Evolutionary conservation across 2,113 vertebrate species (phyloP), one percentile per base, ranked within the genome.

Genomic region (Xiphias gladius): DNA sequence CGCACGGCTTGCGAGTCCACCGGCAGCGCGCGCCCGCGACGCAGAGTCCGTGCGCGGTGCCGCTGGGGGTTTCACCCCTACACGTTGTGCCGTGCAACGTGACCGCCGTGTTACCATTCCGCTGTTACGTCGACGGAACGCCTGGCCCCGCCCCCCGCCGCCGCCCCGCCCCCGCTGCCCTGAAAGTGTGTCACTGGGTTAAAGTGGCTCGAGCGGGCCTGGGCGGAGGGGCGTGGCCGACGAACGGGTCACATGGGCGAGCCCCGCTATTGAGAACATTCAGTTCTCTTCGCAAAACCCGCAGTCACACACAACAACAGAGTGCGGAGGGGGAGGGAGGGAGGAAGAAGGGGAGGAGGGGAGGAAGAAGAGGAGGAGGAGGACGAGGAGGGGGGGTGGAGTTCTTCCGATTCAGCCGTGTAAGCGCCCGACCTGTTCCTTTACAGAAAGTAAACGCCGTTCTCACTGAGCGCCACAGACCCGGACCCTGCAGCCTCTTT

Each of bases 171-270:
- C 32, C 82, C 59, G 28, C 22, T 35, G 82, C 82, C 50, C 76
- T 81, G 80, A 94, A 96, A 96, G 86, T 96, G 95, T 96, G 96
- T 96, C 96, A 96, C 96, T 96, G 95, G 96, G 96, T 96, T 95
- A 96, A 93, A 91, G 88, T 91, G 90, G 89, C 90, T 86, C 84
- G 58, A 70, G 73, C 72, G 32, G 32, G 48, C 81, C 46, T 32
- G 22, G 72, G 62, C 32, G 67, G 41, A 82, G 91, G 73, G 93
- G 90, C 88, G 94, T 76, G 89, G 91, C 92, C 80, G 69, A 79
- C 75, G 85, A 89, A 65, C 83, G 85, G 92, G 91, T 93, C 93
- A 94, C 94, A 92, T 93, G 92, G 85, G 46, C 83, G 72, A 90
- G 79, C 55, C 6, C 74, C 88, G 83, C 84, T 75, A 90, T 63